Conservation (phyloP, 1,140 invertebrate genomes). For the Rhagoletis zephyria region DNA sequence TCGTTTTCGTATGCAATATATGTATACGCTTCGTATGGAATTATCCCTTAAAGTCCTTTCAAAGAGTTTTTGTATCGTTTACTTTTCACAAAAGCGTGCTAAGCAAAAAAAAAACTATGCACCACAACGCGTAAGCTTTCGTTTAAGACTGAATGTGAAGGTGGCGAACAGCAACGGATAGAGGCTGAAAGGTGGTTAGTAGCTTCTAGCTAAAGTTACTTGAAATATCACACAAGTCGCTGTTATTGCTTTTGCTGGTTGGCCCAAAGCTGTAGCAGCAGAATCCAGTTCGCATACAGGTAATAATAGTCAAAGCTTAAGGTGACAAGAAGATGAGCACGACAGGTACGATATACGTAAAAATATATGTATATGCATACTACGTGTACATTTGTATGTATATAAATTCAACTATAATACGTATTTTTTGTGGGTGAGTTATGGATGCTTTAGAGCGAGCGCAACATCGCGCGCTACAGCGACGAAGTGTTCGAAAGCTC, state of each 20-base stretch:
- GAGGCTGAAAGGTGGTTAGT: constrained; percentile 5
- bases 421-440: constrained; percentile 20
- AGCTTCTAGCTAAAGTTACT: constrained; percentile 27
- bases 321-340: constrained; percentile 28
- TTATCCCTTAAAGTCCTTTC: constrained; percentile 19
- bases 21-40: neutral
- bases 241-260: neutral
- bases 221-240: neutral
- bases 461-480: neutral
- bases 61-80: neutral
- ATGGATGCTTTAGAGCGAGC: constrained; percentile 23
- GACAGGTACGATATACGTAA: neutral
- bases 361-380: neutral
- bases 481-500: constrained; percentile 1
- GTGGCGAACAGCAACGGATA: neutral
- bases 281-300: constrained; percentile 19
- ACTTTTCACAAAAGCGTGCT: neutral
- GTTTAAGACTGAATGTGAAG: constrained; percentile 35
- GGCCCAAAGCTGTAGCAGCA: neutral
- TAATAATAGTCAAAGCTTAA: constrained; percentile 11
- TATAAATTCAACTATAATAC: neutral
- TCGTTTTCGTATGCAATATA: neutral
- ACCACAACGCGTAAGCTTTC: constrained; percentile 44
- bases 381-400: neutral
- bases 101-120: constrained; percentile 5